Percentiles rank a stretch among this genome's conserved stretches.
These are phyloP conservation scores for Nasonia oneida DNA, from an alignment of 2,888 invertebrate genomes.

Conservation along the genomic window DNA sequence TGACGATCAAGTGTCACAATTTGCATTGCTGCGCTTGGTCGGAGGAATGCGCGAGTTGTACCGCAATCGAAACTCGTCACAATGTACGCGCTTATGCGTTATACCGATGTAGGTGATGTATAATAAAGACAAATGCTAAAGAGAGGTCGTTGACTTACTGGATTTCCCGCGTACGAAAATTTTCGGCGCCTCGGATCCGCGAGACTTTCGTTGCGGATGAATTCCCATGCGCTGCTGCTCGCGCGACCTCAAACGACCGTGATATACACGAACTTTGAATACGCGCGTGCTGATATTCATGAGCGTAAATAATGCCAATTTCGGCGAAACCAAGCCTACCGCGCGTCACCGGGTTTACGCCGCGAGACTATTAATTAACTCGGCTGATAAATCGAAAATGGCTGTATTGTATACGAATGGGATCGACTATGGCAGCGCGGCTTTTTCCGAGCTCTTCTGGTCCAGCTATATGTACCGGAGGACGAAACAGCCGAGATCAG, in stretches of 20 bases:
- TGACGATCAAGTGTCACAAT: background rate
- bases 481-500: conserved; percentile 67
- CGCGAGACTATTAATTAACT: conserved; percentile 75
- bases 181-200: conserved; percentile 4
- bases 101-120: background rate
- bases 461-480: background rate
- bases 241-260: conserved; percentile 2
- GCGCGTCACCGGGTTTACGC: conserved; percentile 59
- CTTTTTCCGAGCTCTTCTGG: background rate
- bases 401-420: background rate
- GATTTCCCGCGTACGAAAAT: background rate
- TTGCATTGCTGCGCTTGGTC: background rate
- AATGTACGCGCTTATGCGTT: too few species aligned
- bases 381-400: conserved; percentile 71
- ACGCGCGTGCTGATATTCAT: conserved; percentile 24
- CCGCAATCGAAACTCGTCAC: too few species aligned
- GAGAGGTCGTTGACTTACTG: background rate
- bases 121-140: background rate
- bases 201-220: conserved; percentile 1
- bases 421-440: background rate
- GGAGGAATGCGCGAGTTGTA: too few species aligned
- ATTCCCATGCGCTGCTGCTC: conserved; percentile 28
- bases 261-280: background rate
- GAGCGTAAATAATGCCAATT: conserved; percentile 66
- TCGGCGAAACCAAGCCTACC: conserved; percentile 65